Percentiles rank a stretch among this genome's conserved stretches.
Evolutionary conservation across 1,140 invertebrate species (phyloP).

Genomic region (Cydia pomonella): DNA sequence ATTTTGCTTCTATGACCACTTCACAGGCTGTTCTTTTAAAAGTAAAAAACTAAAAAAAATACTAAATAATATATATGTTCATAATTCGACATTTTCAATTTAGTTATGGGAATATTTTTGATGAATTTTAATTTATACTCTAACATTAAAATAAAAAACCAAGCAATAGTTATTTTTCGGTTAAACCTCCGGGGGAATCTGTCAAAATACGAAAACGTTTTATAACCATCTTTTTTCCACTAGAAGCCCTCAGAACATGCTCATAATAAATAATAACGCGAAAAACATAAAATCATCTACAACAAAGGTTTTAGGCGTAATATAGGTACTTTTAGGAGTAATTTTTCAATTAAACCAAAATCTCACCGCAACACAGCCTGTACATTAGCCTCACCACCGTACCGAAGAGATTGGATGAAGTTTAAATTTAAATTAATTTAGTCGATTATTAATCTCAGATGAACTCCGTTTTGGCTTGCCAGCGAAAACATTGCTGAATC

Average conservation of each 20-base stretch:
- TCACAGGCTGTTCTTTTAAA: conserved; percentile 8
- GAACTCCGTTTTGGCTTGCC: conserved; percentile 57
- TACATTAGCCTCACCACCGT: conserved; percentile 51
- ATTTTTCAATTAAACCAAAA: neutral
- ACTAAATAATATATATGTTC: neutral
- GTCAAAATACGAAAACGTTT: too few species aligned
- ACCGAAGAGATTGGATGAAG: conserved; percentile 64
- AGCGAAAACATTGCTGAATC: conserved; percentile 9
- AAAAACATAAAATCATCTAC: neutral
- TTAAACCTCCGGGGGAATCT: too few species aligned
- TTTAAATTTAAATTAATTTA: conserved; percentile 76
- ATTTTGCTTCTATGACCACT: neutral
- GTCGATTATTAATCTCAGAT: conserved; percentile 78
- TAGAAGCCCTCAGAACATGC: neutral
- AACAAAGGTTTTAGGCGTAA: neutral
- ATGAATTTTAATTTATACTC: too few species aligned
- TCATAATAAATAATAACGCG: neutral
- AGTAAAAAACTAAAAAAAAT: neutral
- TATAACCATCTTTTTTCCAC: too few species aligned
- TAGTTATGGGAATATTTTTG: too few species aligned
- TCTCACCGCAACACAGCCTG: conserved; percentile 49
- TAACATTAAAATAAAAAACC: neutral
- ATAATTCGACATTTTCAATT: too few species aligned
- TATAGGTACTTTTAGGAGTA: neutral
- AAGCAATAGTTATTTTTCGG: too few species aligned